phyloP scores from a whole-genome alignment of 2,113 vertebrate genomes.

The Hippolais icterina region DNA sequence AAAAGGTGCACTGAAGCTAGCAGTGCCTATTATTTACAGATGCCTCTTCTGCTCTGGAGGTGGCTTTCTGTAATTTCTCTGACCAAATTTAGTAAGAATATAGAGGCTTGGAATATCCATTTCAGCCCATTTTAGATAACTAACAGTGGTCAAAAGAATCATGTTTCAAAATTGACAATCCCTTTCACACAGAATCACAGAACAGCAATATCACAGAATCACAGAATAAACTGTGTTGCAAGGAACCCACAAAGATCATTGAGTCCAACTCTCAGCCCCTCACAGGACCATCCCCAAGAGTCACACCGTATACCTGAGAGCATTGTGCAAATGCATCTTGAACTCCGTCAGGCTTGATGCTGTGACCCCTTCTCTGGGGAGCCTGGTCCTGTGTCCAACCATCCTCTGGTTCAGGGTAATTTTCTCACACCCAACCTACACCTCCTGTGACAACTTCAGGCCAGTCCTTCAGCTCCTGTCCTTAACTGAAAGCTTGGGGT shows the following conservation, averaged over 20 bases:
- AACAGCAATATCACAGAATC: background rate
- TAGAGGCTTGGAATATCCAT: background rate
- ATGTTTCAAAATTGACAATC: background rate
- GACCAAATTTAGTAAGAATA: background rate
- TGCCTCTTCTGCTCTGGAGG: background rate
- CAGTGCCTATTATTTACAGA: background rate
- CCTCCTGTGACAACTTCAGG: background rate
- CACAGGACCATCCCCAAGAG: background rate
- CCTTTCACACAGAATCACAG: background rate
- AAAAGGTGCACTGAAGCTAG: background rate
- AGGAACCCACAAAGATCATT: background rate
- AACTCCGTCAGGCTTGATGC: background rate
- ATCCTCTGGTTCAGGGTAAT: background rate
- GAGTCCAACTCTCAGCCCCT: background rate
- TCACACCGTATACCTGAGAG: background rate
- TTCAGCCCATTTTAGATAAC: background rate
- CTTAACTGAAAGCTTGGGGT: background rate
- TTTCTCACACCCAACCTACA: background rate
- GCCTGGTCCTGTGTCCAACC: background rate
- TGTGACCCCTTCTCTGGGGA: background rate
- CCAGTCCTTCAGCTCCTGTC: background rate
- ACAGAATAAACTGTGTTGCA: background rate
- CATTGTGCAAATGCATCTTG: background rate
- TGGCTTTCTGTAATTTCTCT: background rate
- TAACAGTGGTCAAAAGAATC: background rate